Base-by-base conservation (phyloP, 2,888 invertebrate species). In the Dilophus febrilis region DNA sequence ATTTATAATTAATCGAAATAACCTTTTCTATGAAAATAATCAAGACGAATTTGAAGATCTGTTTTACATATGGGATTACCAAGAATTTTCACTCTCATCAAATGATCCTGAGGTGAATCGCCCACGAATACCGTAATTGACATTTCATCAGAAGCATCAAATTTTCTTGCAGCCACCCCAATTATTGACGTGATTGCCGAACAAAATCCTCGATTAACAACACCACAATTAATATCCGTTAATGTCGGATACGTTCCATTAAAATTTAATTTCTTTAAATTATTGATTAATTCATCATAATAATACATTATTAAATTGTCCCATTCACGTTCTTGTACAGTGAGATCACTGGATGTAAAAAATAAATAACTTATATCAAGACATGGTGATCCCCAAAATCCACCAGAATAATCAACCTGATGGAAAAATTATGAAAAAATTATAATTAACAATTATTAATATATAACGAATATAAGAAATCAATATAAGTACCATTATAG, bases 11-110 rank as follows among this genome's bases (percentile, higher is more conserved):
- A 40, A 16, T 41, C 34, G 11, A 41, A 29, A 19, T 37, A 33
- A 14, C 42, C 42, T 34, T 42, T 42, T 11, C 35, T 30, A 30
- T 38, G 31, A 13, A 36, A 42, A 27, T 38, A 42, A 30, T 32
- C 14, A 7, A 42, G 28, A 11, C 38, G 17, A 35, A 38, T 38
- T 14, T 18, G 13, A 5, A 42, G 12, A 19, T 31, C 17, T 2
- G 27, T 13, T 13, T 32, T 35, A 34, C 38, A 38, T 10, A 28
- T 27, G 3, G 11, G 17, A 37, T 41, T 33, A 11, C 5, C 17
- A n/a, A 36, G 34, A 19, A 34, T 19, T 12, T 41, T 30, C n/a
- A 35, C 19, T 32, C 34, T 18, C 11, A 35, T 14, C 16, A 12
- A 13, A 17, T 19, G 12, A 14, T 31, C 16, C 14, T 32, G 32